These are phyloP conservation scores for Sphenopsis melanotis DNA, from an alignment of 2,797 vertebrate genomes.

Conservation along the genomic window DNA sequence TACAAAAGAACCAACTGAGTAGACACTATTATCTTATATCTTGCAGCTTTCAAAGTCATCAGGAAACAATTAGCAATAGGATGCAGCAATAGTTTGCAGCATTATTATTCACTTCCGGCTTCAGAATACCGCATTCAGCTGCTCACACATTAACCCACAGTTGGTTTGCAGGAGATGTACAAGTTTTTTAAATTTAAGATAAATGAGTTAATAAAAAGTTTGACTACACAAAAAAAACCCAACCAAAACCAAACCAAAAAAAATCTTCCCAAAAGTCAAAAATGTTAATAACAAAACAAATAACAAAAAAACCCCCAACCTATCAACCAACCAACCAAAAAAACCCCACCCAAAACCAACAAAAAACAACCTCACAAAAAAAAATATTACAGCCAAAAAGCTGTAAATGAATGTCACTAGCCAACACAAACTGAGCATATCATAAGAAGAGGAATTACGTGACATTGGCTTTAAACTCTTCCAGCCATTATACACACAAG, in stretches of 20 bases:
- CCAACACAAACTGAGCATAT: not conserved
- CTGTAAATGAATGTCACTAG: not conserved
- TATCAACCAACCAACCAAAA: not conserved
- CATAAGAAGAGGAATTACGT: not conserved
- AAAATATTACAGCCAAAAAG: not conserved
- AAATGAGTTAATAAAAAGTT: not conserved
- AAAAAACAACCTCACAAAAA: not conserved
- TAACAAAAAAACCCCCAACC: too few relatives aligned
- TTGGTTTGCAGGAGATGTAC: not conserved
- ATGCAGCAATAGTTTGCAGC: not conserved
- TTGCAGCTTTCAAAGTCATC: not conserved
- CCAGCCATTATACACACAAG: not conserved
- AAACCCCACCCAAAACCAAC: fast-evolving
- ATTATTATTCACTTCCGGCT: not conserved
- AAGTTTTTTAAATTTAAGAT: not conserved
- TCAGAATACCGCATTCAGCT: not conserved
- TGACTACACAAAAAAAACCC: not conserved
- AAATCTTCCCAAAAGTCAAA: not conserved
- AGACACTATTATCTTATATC: not conserved
- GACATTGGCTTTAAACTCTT: not conserved
- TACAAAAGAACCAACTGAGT: not conserved
- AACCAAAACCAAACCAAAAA: not conserved
- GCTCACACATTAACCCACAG: not conserved
- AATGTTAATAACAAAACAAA: not conserved
- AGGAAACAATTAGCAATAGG: not conserved